Base-by-base conservation (phyloP, 1,140 invertebrate species). In the Penaeus chinensis region DNA sequence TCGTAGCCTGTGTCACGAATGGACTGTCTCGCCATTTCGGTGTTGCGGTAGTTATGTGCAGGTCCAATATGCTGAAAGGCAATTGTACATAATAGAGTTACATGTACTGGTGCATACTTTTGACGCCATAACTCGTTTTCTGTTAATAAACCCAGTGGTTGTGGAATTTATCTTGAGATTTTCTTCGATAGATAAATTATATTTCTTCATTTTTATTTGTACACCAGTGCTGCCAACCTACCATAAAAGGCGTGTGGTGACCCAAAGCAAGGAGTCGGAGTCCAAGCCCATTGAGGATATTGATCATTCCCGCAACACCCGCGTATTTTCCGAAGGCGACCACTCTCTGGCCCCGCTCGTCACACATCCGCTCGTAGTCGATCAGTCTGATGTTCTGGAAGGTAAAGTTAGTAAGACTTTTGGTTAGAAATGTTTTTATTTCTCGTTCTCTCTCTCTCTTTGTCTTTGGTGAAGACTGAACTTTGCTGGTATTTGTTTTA, bases 251-350 rank as follows among this genome's bases (percentile, higher is more conserved):
- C 0, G 99, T 99, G 91, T 99, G 98, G 93, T 99, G 98, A 3
- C 99, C 99, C 7, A 99, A 92, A 0, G 99, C 99, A 61, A 99
- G 92, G 0, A 99, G 93, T 71, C 99, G 93, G 1, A 99, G 93
- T 5, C 99, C 99, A 19, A 99, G 92, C 5, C 99, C 99, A 91
- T 99, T 98, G 2, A 99, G 93, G 90, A 99, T 99, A 91, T 99
- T 99, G 47, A 99, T 97, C 96, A 99, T 99, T 3, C 99, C 99
- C 27, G 98, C 98, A 4, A 99, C 97, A 4, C 99, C 98, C 0
- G 99, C 99, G 93, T 99, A 99, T 92, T 99, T 99, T 0, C 99
- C 99, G 93, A 99, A 99, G 5, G 99, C 99, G 11, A 99, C 99
- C 20, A 99, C 95, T 32, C 99, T 93, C 81, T 98, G 95, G 0